phyloP scores from a whole-genome alignment of 2,888 invertebrate species.

The Folsomia candida region DNA sequence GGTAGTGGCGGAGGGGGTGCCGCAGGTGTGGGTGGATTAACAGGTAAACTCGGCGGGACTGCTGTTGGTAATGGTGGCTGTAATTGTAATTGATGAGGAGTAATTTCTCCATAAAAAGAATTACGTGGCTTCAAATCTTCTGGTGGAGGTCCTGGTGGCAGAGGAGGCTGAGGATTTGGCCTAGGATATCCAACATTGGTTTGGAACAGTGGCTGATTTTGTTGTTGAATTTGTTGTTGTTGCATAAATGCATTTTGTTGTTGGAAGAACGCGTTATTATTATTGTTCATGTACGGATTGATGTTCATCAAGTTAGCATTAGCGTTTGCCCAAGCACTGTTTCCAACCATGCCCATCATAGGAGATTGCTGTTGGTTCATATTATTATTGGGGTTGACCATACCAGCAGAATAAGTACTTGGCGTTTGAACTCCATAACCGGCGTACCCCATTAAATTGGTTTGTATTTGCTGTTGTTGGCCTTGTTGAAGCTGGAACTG shows the following conservation, averaged over 20 bases:
- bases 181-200: slow-evolving; percentile 15
- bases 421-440: not conserved
- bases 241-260: slow-evolving; percentile 8
- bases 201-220: slow-evolving; percentile 6
- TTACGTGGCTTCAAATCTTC: slow-evolving; percentile 11
- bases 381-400: no score
- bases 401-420: no score
- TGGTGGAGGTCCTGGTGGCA: slow-evolving; percentile 36
- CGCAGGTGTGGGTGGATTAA: not conserved
- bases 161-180: slow-evolving; percentile 21
- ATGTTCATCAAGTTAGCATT: not conserved
- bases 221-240: slow-evolving; percentile 16
- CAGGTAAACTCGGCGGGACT: slow-evolving; percentile 4
- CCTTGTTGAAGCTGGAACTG: not conserved
- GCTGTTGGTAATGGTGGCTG: slow-evolving; percentile 24
- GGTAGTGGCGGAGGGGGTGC: slow-evolving; percentile 11
- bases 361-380: not conserved
- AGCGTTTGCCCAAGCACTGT: not conserved
- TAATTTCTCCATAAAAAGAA: not conserved
- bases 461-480: slow-evolving; percentile 17
- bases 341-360: not conserved
- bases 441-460: not conserved
- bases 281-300: not conserved
- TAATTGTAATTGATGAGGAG: not conserved
- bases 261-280: not conserved